phyloP scores from a whole-genome alignment of 2,888 invertebrate species.

The Callyntrura guangdongensis region DNA sequence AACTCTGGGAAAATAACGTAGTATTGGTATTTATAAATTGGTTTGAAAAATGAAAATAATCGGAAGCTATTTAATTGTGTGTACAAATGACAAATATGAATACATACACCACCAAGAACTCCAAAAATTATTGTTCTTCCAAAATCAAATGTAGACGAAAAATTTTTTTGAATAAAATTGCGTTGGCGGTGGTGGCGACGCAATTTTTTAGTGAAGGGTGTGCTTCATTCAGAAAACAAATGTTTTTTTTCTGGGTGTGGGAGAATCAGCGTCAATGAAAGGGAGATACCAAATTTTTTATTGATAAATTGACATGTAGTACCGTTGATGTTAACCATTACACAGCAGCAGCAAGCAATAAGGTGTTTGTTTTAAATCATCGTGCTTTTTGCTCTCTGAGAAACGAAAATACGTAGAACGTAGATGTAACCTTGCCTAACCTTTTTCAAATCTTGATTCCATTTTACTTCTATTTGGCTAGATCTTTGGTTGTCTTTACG shows the following conservation, averaged over 20 bases:
- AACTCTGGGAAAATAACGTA: no score
- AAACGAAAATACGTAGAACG: conserved; percentile 53
- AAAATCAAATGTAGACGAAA: not conserved
- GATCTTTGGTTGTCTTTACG: no score
- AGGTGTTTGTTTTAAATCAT: not conserved
- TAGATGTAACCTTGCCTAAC: conserved; percentile 73
- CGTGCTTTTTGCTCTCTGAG: conserved; percentile 19
- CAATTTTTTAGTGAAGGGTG: conserved; percentile 83
- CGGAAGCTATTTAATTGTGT: no score
- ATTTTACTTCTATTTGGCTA: not conserved
- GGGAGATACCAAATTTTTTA: conserved; percentile 55
- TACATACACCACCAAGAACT: no score
- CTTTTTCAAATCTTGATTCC: conserved; percentile 51
- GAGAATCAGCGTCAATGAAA: conserved; percentile 18
- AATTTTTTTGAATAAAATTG: conserved; percentile 58
- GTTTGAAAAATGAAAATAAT: no score
- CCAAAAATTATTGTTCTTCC: not conserved
- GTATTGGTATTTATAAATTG: no score
- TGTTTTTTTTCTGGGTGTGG: conserved; percentile 6
- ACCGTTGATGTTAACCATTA: conserved; percentile 62
- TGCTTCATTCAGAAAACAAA: conserved; percentile 82
- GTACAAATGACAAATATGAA: no score
- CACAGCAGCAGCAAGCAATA: not conserved
- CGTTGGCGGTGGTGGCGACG: conserved; percentile 77
- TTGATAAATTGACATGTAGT: conserved; percentile 77